Conservation (phyloP, 2,113 vertebrate species). For the Larimichthys polyactis region DNA sequence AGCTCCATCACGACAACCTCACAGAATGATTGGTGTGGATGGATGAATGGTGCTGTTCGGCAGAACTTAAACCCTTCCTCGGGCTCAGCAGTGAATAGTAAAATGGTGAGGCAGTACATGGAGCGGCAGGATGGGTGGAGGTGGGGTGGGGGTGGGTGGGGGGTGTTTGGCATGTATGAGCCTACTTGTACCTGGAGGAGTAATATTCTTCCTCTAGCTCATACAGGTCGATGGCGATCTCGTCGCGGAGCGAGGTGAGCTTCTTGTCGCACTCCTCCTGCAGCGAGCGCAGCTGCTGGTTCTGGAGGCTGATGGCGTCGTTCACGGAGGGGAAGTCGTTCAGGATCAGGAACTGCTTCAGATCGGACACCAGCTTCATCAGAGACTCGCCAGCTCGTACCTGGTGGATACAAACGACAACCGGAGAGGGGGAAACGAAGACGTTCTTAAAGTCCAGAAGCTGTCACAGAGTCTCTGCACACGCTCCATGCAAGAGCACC, state of each 20-base stretch:
- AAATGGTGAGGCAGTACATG: slow-evolving; percentile 44
- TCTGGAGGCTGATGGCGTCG: slow-evolving; percentile 95
- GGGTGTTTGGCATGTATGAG: slow-evolving; percentile 55
- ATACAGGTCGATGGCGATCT: slow-evolving; percentile 98
- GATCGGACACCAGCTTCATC: slow-evolving; percentile 97
- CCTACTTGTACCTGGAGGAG: slow-evolving; percentile 99
- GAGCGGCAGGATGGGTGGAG: slow-evolving; percentile 47
- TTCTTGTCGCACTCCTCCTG: slow-evolving; percentile 99
- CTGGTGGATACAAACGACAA: slow-evolving; percentile 70
- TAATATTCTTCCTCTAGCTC: slow-evolving; percentile 99
- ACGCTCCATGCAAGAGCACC: no score
- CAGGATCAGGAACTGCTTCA: slow-evolving; percentile 98
- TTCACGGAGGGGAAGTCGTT: slow-evolving; percentile 98
- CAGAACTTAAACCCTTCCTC: slow-evolving; percentile 12
- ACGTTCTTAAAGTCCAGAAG: background rate
- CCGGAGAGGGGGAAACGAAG: background rate
- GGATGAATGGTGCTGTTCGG: slow-evolving; percentile 30
- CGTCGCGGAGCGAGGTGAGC: slow-evolving; percentile 92
- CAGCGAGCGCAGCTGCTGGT: slow-evolving; percentile 92
- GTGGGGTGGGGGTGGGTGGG: slow-evolving; percentile 18
- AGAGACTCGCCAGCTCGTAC: slow-evolving; percentile 97
- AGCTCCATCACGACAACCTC: slow-evolving; percentile 20
- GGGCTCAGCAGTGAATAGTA: slow-evolving; percentile 52
- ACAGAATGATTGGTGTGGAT: slow-evolving; percentile 7
- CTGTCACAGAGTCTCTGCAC: background rate